Percentiles rank a stretch among this genome's conserved stretches.
Conservation (phyloP, 2,888 invertebrate genomes). For the Chaitophorus viminalis region DNA sequence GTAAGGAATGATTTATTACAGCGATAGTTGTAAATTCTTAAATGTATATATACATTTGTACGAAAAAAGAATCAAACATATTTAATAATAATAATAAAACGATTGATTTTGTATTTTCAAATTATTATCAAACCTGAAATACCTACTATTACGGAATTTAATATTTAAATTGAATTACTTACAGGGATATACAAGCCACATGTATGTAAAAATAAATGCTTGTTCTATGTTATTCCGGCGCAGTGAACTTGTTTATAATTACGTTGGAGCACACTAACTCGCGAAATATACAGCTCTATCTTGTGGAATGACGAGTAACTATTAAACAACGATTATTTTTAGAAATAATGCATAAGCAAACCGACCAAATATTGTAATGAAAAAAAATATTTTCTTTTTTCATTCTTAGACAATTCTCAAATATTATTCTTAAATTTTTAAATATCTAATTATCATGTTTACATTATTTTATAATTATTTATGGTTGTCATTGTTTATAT, state of each 20-base stretch:
- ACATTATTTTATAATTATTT: too few relatives aligned
- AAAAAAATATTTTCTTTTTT: neutral
- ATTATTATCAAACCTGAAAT: neutral
- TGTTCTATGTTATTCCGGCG: neutral
- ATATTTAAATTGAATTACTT: too few relatives aligned
- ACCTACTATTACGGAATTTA: too few relatives aligned
- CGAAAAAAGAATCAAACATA: neutral
- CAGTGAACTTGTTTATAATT: neutral
- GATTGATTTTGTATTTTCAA: neutral
- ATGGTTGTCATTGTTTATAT: too few relatives aligned
- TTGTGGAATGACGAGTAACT: neutral
- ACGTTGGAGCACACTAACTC: neutral
- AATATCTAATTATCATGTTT: too few relatives aligned
- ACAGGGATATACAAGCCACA: neutral
- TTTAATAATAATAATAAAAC: neutral
- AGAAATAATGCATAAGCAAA: neutral
- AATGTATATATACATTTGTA: neutral
- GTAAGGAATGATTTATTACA: neutral
- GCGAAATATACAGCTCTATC: slow-evolving; percentile 11
- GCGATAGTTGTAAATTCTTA: neutral
- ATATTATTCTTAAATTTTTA: too few relatives aligned
- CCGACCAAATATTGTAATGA: too few relatives aligned
- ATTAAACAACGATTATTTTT: neutral
- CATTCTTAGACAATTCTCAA: too few relatives aligned
- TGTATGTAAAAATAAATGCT: neutral